phyloP scores from a whole-genome alignment of 2,797 vertebrate genomes.

The Spizella passerina region DNA sequence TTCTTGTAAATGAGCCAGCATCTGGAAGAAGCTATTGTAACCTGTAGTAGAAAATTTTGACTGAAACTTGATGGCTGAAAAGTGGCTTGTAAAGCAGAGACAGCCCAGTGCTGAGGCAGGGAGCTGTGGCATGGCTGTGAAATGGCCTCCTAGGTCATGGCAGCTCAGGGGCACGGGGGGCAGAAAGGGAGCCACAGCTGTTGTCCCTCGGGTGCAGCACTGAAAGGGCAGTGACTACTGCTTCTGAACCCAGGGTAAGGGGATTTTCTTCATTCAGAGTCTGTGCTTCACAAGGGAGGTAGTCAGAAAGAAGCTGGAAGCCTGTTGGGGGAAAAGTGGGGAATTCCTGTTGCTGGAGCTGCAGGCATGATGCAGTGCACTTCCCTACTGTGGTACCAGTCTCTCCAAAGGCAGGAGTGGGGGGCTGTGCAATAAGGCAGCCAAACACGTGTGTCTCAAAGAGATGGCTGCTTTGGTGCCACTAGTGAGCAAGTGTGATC shows the following conservation, averaged over 20 bases:
- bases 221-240: neutral
- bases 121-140: rapidly evolving
- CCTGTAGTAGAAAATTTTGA: neutral
- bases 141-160: neutral
- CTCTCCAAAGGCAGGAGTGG: neutral
- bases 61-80: neutral
- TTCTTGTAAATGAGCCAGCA: neutral
- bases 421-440: neutral
- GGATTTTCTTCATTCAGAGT: neutral
- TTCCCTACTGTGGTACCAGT: neutral
- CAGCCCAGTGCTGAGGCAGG: neutral
- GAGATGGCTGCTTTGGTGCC: neutral
- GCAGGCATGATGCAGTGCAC: rapidly evolving
- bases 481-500: neutral
- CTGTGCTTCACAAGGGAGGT: neutral
- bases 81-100: neutral
- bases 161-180: rapidly evolving
- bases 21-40: neutral
- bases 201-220: rapidly evolving
- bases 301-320: neutral
- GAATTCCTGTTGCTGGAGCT: neutral
- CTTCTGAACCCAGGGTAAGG: neutral
- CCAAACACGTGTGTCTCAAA: rapidly evolving
- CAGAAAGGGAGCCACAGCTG: neutral
- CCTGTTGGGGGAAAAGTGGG: rapidly evolving